Evolutionary conservation across 2,888 invertebrate species (phyloP), one percentile per base, ranked within the genome.

Genomic region (Dasypolia templi): DNA sequence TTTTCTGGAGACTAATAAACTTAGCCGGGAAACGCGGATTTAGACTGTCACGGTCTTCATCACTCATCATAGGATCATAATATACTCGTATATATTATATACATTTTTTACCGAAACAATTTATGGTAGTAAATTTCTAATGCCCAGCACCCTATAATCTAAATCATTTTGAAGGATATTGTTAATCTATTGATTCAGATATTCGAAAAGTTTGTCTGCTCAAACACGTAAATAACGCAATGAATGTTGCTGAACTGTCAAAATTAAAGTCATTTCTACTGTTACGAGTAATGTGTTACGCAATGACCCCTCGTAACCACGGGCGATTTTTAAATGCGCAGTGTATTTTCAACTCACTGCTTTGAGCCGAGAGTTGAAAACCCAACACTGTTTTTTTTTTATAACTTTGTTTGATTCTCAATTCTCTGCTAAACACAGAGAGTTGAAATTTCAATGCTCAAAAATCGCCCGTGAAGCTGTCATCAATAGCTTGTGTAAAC

Each of bases 51-150:
- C 51, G 72, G 5, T 35, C 11, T 44, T 59, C 51, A 59, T 79
- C 19, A 78, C 49, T 75, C 79, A 78, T 44, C 32, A 9, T 14
- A 22, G n/a, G n/a, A n/a, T n/a, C n/a, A n/a, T n/a, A n/a, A n/a
- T n/a, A n/a, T n/a, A n/a, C n/a, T n/a, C n/a, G n/a, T n/a, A n/a
- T n/a, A n/a, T n/a, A n/a, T n/a, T n/a, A n/a, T n/a, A n/a, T n/a
- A n/a, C n/a, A n/a, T n/a, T n/a, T n/a, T n/a, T n/a, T n/a, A 11
- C n/a, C n/a, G n/a, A n/a, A n/a, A n/a, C n/a, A n/a, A n/a, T 22
- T 6, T 49, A 49, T 9, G 9, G 22, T 2, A 49, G 49, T 22
- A n/a, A n/a, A n/a, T 4, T 51, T 11, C 51, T 51, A n/a, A n/a
- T n/a, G n/a, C n/a, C n/a, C n/a, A n/a, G n/a, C n/a, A n/a, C n/a